Conservation (phyloP, 2,113 vertebrate species). For the Pontoporia blainvillei region DNA sequence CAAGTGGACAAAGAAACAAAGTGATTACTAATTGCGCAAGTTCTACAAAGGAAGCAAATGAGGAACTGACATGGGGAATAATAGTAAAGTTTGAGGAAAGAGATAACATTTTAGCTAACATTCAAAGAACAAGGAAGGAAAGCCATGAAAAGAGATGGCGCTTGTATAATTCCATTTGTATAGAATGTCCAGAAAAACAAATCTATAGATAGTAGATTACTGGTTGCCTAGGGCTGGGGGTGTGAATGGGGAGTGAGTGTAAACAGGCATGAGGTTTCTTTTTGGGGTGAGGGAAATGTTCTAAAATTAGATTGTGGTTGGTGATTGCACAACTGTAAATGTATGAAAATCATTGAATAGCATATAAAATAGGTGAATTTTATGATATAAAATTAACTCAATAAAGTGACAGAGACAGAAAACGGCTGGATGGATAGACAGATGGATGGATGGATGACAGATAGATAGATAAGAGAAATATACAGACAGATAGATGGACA, state of each 20-base stretch:
- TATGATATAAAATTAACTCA: not conserved
- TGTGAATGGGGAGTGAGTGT: not conserved
- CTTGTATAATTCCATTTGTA: not conserved
- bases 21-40: not conserved
- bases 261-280: not conserved
- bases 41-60: not conserved
- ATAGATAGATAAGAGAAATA: not conserved
- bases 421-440: not conserved
- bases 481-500: not conserved
- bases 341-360: not conserved
- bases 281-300: not conserved
- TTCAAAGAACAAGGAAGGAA: not conserved
- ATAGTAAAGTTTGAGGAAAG: not conserved
- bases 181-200: not conserved
- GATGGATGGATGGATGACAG: not conserved
- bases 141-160: not conserved
- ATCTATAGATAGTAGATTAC: not conserved
- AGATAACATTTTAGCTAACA: not conserved
- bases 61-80: not conserved
- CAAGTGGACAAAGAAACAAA: not conserved
- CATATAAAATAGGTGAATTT: not conserved
- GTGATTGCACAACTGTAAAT: not conserved
- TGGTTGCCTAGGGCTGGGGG: not conserved
- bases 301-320: not conserved
- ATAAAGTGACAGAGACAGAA: not conserved